phyloP scores from a whole-genome alignment of 2,797 vertebrate species.

The Chiropotes sagulatus region DNA sequence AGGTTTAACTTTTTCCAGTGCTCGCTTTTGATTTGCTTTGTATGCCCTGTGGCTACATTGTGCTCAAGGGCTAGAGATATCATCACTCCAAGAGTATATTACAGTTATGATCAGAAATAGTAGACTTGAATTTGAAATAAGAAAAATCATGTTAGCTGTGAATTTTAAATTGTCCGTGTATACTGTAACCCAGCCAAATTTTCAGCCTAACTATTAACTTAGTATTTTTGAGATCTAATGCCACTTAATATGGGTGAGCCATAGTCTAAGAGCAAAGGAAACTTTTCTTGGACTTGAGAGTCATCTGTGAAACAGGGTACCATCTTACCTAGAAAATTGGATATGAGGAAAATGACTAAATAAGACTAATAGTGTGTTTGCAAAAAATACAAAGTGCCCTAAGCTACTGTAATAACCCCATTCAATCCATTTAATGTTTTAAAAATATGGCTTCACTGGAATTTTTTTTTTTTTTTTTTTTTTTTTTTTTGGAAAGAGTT shows the following conservation, averaged over 20 bases:
- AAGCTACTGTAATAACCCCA: not conserved
- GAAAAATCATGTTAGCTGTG: not conserved
- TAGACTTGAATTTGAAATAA: constrained; percentile 19
- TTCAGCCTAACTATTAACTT: not conserved
- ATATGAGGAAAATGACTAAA: not conserved
- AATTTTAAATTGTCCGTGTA: not conserved
- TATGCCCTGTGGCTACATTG: not conserved
- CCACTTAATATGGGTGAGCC: not conserved
- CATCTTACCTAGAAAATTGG: not conserved
- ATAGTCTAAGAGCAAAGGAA: not conserved
- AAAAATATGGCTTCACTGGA: not conserved
- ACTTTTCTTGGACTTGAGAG: not conserved
- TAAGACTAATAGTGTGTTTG: not conserved
- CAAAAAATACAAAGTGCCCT: not conserved
- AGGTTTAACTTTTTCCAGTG: constrained; percentile 44
- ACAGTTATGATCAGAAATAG: not conserved
- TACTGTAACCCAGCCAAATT: not conserved
- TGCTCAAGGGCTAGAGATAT: not conserved
- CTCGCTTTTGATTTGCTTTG: constrained; percentile 55
- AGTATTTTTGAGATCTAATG: not conserved
- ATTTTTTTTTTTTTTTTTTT: not conserved
- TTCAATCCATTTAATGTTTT: not conserved
- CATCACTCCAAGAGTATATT: not conserved
- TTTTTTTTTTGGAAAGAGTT: not conserved
- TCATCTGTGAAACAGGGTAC: constrained; percentile 14